Evolutionary conservation across 2,888 invertebrate species (phyloP), one percentile per base, ranked within the genome.

Genomic region (Hydrotaea cyrtoneurina): DNA sequence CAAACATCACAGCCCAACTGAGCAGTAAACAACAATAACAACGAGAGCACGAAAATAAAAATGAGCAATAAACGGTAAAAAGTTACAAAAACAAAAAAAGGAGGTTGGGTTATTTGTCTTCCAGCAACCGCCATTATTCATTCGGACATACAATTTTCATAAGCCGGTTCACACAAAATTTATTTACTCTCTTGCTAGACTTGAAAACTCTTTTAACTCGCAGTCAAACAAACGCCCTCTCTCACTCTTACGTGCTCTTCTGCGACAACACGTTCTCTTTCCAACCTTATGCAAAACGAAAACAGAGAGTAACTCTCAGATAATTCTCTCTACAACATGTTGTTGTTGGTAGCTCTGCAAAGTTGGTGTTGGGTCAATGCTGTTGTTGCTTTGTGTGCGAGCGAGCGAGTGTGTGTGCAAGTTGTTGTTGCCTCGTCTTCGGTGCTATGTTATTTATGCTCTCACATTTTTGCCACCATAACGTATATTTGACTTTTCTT

Each of bases 71-170:
- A 83, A 77, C 66, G 64, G 78, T 73, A 76, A 50, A 76, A 59
- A 76, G 21, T 59, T 57, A 87, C 84, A 87, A 89, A 19, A 84
- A 76, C 64, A 86, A 87, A 83, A 87, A 88, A 88, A 91, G 89
- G 90, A 91, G 91, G 92, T 89, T 91, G 91, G 91, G 91, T 91
- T 92, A 92, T 91, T 91, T 91, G 90, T 89, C 91, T 91, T 91
- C 86, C 89, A 89, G 89, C 86, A 88, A 90, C 88, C 90, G 90
- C 92, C 91, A 91, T 91, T 90, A 92, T 91, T 91, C 91, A 91
- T 92, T 90, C 89, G 86, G 73, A 15, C 55, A 43, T 69, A 82
- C 71, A 69, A 57, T 78, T 50, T 78, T 79, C 50, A 50, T 74
- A 81, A 74, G 76, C 78, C 72, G 73, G 82, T 79, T 82, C 66